These are phyloP conservation scores for Progne subis DNA, from an alignment of 2,113 vertebrate genomes.

Conservation along the genomic window DNA sequence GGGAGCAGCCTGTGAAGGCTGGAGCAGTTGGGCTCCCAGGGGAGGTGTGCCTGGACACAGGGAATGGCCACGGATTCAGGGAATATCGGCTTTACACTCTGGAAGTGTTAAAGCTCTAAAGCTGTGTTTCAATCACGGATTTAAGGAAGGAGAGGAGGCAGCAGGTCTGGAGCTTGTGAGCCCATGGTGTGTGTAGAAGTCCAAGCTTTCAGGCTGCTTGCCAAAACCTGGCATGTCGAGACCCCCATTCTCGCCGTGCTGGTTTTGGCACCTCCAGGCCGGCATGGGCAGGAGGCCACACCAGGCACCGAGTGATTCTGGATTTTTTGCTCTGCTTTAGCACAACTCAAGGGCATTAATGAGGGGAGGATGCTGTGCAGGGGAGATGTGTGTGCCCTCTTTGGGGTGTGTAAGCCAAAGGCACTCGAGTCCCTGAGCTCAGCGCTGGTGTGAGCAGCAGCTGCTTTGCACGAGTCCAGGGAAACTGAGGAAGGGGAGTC, in stretches of 20 bases:
- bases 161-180: background rate
- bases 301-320: fast-evolving
- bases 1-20: background rate
- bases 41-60: background rate
- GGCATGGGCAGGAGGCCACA: background rate
- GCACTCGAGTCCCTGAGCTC: fast-evolving
- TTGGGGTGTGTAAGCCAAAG: background rate
- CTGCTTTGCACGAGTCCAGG: background rate
- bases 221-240: fast-evolving
- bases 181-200: background rate
- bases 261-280: background rate
- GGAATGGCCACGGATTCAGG: background rate
- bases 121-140: background rate
- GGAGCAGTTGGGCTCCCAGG: background rate
- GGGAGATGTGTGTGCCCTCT: background rate
- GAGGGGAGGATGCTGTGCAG: background rate
- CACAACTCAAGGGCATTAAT: fast-evolving
- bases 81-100: background rate
- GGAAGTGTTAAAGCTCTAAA: background rate
- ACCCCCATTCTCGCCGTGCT: fast-evolving
- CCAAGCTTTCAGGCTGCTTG: background rate
- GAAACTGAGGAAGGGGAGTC: background rate
- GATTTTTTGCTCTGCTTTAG: background rate
- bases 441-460: fast-evolving
- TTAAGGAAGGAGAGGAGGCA: background rate